Evolutionary conservation across 1,140 invertebrate genomes (phyloP).

Genomic region (Brevipalpus yothersi): DNA sequence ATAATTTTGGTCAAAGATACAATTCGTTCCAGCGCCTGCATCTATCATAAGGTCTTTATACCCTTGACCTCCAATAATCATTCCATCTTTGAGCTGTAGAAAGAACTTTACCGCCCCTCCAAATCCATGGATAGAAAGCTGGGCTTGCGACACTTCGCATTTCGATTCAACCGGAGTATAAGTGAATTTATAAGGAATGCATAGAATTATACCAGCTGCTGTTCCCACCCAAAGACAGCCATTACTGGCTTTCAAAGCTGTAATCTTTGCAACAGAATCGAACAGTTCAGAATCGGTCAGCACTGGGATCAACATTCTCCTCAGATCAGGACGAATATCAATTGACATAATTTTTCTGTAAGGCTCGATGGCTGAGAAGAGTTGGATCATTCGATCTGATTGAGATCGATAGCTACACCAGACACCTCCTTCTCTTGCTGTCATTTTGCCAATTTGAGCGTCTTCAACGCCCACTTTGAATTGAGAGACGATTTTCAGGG

Average conservation of each 20-base stretch:
- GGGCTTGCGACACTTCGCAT: slow-evolving; percentile 21
- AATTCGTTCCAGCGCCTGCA: slow-evolving; percentile 17
- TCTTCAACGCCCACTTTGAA: slow-evolving; percentile 92
- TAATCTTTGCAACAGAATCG: slow-evolving; percentile 82
- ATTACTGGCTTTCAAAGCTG: slow-evolving; percentile 64
- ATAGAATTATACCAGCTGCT: slow-evolving; percentile 85
- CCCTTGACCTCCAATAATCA: slow-evolving; percentile 58
- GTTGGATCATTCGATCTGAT: no score
- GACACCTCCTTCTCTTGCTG: slow-evolving; percentile 87
- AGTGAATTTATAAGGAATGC: no score
- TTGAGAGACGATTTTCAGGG: slow-evolving; percentile 42
- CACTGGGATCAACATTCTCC: slow-evolving; percentile 95
- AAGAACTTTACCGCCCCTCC: no score
- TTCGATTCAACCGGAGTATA: no score
- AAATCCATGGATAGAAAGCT: slow-evolving; percentile 96
- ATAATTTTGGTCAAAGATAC: no score
- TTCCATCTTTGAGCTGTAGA: slow-evolving; percentile 37
- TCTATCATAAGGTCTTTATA: slow-evolving; percentile 89
- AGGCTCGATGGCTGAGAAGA: no score
- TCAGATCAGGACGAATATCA: slow-evolving; percentile 86
- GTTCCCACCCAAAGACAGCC: no score
- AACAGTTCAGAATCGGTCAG: slow-evolving; percentile 86
- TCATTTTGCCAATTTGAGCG: slow-evolving; percentile 70
- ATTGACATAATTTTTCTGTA: no score
- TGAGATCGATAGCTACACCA: no score